Percentiles rank a stretch among this genome's conserved stretches.
These are phyloP conservation scores for Geotrypetes seraphini DNA, from an alignment of 2,797 vertebrate genomes.

Conservation along the genomic window DNA sequence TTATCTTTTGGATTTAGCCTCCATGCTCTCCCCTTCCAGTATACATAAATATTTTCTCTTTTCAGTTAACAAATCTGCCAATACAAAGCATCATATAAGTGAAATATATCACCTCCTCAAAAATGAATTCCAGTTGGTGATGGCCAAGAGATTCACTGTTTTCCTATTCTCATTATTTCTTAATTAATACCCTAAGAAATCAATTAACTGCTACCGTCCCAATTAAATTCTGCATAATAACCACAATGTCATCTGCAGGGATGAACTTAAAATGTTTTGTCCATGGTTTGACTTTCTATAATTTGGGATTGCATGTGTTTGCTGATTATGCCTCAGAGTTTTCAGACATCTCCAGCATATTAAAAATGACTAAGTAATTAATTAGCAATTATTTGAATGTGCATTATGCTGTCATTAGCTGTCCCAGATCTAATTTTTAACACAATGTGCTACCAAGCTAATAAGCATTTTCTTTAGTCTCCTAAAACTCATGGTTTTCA, in stretches of 20 bases:
- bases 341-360: constrained; percentile 7
- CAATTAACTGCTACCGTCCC: constrained; percentile 38
- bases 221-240: constrained; percentile 27
- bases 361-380: constrained; percentile 18
- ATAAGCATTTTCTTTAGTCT: not conserved
- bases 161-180: constrained; percentile 25
- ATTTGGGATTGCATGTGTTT: not conserved
- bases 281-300: constrained; percentile 1
- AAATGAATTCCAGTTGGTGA: too few species aligned
- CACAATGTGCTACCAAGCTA: not conserved
- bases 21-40: too few species aligned
- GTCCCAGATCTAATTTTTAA: not conserved
- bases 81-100: too few species aligned
- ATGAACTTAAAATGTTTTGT: constrained; percentile 6
- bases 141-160: too few species aligned
- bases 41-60: too few species aligned
- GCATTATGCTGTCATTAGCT: constrained; percentile 1
- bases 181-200: constrained; percentile 47
- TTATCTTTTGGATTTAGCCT: too few species aligned
- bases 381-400: constrained; percentile 21
- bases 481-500: fast-evolving
- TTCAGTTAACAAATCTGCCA: too few species aligned
- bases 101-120: too few species aligned
- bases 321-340: not conserved
- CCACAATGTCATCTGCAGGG: constrained; percentile 19